Evolutionary conservation across 2,888 invertebrate species (phyloP).

Genomic region (Xylocampa areola): DNA sequence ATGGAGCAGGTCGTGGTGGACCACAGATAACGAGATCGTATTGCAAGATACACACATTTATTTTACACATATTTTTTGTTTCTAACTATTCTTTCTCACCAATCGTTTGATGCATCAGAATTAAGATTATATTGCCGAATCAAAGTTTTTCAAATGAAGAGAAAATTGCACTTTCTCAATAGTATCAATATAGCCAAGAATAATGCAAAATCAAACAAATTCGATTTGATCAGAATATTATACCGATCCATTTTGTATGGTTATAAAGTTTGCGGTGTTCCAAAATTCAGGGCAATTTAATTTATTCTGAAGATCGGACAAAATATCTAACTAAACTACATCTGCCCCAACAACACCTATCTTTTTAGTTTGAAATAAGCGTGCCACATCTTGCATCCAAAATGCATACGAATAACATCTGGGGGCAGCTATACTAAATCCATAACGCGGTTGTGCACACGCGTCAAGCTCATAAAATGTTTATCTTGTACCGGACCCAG

Average conservation of each 20-base stretch:
- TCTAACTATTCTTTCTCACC: too few species aligned
- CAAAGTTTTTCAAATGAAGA: too few species aligned
- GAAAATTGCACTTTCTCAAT: too few species aligned
- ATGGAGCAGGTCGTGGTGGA: conserved; percentile 25
- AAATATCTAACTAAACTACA: background rate
- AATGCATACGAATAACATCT: conserved; percentile 44
- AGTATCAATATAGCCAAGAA: too few species aligned
- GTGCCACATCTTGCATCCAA: conserved; percentile 45
- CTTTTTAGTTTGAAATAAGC: conserved; percentile 1
- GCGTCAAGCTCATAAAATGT: conserved; percentile 58
- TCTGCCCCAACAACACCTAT: background rate
- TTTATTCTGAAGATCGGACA: too few species aligned
- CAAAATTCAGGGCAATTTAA: too few species aligned
- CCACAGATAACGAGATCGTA: conserved; percentile 37
- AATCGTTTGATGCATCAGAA: too few species aligned
- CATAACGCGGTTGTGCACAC: conserved; percentile 61
- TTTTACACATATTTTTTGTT: background rate
- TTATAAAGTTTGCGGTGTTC: too few species aligned
- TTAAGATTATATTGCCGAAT: too few species aligned
- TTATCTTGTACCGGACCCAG: conserved; percentile 48
- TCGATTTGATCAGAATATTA: too few species aligned
- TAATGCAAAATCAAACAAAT: too few species aligned
- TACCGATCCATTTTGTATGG: too few species aligned
- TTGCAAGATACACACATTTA: conserved; percentile 31
- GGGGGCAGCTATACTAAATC: conserved; percentile 49